These are phyloP conservation scores for Rhizomys pruinosus DNA, from an alignment of 2,113 vertebrate genomes.

Conservation along the genomic window DNA sequence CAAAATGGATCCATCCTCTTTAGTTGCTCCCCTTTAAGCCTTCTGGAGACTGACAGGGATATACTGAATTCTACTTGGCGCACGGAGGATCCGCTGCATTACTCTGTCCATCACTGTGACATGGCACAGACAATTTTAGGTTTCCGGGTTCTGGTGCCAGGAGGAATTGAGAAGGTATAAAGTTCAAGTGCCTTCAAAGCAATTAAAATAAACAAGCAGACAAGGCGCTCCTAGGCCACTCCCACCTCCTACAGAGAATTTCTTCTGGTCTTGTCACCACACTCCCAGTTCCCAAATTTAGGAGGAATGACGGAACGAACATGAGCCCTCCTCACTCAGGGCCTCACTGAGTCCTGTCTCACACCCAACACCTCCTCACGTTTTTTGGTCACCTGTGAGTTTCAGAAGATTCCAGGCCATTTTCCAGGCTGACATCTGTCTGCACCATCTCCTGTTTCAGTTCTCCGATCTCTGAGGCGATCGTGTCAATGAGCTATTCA, in stretches of 20 bases:
- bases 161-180: conserved; percentile 64
- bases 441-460: conserved; percentile 96
- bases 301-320: neutral
- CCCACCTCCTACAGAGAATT: conserved; percentile 61
- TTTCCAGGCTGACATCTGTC: conserved; percentile 85
- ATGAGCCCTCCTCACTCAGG: neutral
- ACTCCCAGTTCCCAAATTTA: neutral
- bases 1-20: conserved; percentile 80
- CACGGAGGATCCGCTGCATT: conserved; percentile 54
- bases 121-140: conserved; percentile 56
- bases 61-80: conserved; percentile 72
- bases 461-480: conserved; percentile 94
- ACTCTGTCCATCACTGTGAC: conserved; percentile 57
- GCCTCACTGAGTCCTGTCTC: neutral
- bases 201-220: conserved; percentile 52
- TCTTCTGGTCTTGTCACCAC: neutral
- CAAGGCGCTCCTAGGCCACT: conserved; percentile 39
- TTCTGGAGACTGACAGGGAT: conserved; percentile 67
- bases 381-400: conserved; percentile 85
- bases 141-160: conserved; percentile 74
- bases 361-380: neutral
- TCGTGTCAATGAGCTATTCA: conserved; percentile 94
- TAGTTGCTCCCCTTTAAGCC: conserved; percentile 66
- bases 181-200: conserved; percentile 74
- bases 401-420: conserved; percentile 81